Base-by-base conservation (phyloP, 2,113 vertebrate genomes). In the Theristicus caerulescens region DNA sequence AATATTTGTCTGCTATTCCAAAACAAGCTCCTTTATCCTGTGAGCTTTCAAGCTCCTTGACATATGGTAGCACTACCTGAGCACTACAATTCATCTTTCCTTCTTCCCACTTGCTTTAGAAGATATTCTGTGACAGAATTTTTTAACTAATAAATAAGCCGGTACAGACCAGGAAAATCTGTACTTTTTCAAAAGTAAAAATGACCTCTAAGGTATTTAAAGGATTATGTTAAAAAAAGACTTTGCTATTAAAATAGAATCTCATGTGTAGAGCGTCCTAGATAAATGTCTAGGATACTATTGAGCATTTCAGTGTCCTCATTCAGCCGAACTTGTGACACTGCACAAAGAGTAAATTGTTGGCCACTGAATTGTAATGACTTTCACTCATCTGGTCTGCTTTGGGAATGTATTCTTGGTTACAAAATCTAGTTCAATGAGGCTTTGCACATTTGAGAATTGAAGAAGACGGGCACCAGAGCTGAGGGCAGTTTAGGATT, bases 221-320 rank as follows among this genome's bases (percentile, higher is more conserved):
- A 97, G 90, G 90, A 95, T 94, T 96, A 76, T 85, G 94, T 96
- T 91, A 94, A 95, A 98, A 96, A 97, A 97, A 95, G 51, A 52
- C 55, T 86, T 92, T 79, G 71, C 78, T 96, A 96, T 96, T 97
- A 97, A 98, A 98, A 97, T 90, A 97, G 96, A 81, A 92, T 98
- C 97, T 98, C 97, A 95, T 82, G 98, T 90, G 97, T 93, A 31
- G 51, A 19, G 88, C 13, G 97, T 94, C 98, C 98, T 81, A 98
- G 97, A 98, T 97, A 98, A 95, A 96, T 92, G 95, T 97, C 91
- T 82, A 94, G 97, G 97, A 97, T 96, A 92, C 96, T 81, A 87
- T 29, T 55, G 92, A 97, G 91, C 93, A 80, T 97, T 97, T 94
- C 85, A 62, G 95, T 96, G 97, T 90, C 97, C 97, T 98, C 96